Evolutionary conservation across 2,113 vertebrate species (phyloP).

Genomic region (western clawed frog (Xenopus tropicalis)): UCB_Xtro_10.0 CM004449.2:109056001-109056500

Average conservation of each 20-base stretch:
- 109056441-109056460: background rate
- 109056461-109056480: background rate
- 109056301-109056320: no score
- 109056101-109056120: no score
- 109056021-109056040: no score
- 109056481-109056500: background rate
- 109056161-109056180: no score
- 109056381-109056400: no score
- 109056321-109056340: background rate
- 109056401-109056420: background rate
- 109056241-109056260: background rate
- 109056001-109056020: no score
- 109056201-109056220: constrained; percentile 34
- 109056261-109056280: background rate
- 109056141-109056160: no score
- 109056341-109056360: background rate
- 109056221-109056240: constrained; percentile 29
- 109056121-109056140: no score
- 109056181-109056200: constrained; percentile 21
- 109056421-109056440: background rate
- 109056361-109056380: background rate
- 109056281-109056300: no score
- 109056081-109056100: no score
- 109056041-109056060: no score
- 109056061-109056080: no score